Evolutionary conservation across 2,797 vertebrate species (phyloP).

Genomic region (Hipposideros larvatus): DNA sequence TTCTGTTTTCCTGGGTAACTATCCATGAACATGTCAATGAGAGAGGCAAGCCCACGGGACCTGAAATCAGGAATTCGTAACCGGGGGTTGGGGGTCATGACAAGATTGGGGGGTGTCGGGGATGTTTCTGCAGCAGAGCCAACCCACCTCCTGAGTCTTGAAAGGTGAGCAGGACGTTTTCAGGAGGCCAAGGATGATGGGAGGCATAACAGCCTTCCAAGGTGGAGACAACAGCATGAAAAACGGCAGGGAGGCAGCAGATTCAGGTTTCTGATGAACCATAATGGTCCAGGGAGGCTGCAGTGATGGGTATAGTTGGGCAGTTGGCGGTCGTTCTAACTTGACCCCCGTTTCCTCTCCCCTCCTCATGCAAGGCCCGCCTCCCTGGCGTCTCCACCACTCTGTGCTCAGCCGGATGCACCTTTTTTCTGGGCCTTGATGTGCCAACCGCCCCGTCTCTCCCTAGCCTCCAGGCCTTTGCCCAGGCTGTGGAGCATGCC

Average conservation of each 20-base stretch:
- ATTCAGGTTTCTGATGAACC: not conserved
- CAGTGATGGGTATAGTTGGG: rapidly evolving
- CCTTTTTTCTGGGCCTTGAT: not conserved
- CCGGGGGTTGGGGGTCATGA: not conserved
- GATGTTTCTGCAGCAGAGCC: not conserved
- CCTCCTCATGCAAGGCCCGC: rapidly evolving
- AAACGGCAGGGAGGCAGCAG: not conserved
- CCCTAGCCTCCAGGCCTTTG: not conserved
- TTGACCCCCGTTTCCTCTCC: not conserved
- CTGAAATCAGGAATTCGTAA: not conserved
- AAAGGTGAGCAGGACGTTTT: not conserved
- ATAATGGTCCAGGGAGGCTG: rapidly evolving
- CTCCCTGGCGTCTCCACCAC: not conserved
- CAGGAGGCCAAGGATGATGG: not conserved
- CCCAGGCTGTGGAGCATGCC: not conserved
- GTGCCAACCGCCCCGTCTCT: not conserved
- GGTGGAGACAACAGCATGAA: not conserved
- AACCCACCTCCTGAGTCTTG: not conserved
- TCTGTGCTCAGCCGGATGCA: not conserved
- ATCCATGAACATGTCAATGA: not conserved
- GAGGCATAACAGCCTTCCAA: not conserved
- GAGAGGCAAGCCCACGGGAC: not conserved
- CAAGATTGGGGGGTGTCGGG: not conserved
- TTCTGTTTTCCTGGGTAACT: not conserved
- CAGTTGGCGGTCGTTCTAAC: rapidly evolving